phyloP scores from a whole-genome alignment of 2,113 vertebrate species.

The Cavia aperea region DNA sequence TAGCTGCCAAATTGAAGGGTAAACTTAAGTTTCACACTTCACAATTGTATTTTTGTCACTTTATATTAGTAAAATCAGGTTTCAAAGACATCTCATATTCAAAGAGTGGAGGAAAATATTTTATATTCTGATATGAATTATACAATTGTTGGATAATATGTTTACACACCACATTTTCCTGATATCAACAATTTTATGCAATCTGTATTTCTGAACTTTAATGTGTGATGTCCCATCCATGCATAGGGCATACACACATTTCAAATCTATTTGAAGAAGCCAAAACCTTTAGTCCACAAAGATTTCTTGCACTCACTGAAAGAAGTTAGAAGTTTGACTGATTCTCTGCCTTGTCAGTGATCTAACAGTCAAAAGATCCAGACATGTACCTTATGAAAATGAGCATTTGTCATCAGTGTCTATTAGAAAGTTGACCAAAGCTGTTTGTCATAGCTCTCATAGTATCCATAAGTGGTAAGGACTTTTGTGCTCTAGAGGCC shows the following conservation, averaged over 20 bases:
- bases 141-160: not conserved
- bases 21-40: not conserved
- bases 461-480: conserved; percentile 17
- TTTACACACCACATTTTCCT: rapidly evolving
- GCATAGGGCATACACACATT: not conserved
- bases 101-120: not conserved
- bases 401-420: conserved; percentile 41
- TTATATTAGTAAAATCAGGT: not conserved
- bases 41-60: not conserved
- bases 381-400: not conserved
- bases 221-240: not conserved
- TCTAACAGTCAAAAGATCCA: not conserved
- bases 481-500: not conserved
- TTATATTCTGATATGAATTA: not conserved
- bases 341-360: not conserved
- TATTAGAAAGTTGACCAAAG: conserved; percentile 48
- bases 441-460: conserved; percentile 38
- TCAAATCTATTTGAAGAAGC: not conserved
- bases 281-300: not conserved
- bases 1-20: not conserved
- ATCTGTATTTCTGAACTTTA: not conserved
- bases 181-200: not conserved
- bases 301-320: not conserved
- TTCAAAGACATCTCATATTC: not conserved
- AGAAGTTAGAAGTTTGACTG: not conserved